Base-by-base conservation (phyloP, 2,797 vertebrate genomes). In the Eidolon dupreanum region DNA sequence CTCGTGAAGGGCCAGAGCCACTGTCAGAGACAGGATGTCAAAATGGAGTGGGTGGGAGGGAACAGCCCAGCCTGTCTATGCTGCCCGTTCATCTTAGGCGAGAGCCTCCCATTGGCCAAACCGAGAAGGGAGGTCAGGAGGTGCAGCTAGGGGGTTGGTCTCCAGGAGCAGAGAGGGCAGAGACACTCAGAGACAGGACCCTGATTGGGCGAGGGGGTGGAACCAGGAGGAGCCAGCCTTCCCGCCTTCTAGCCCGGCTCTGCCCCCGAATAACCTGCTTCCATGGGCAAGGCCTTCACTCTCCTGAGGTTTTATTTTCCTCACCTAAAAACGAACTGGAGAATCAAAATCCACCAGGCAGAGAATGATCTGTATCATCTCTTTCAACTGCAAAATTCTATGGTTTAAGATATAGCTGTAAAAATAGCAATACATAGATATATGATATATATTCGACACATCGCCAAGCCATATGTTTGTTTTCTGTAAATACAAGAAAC, bases 401-500 rank as follows among this genome's bases (percentile, higher is more conserved):
- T 19, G 24, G 49, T 31, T 92, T 71, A 41, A 38, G 36, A 89
- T n/a, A 38, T 0, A 90, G 77, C 53, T 82, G 73, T n/a, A 53
- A 71, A 90, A 65, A 55, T 19, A 78, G 49, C 79, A 68, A 92
- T 24, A 51, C 1, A 63, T 7, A 74, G 28, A 73, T 12, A n/a
- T 26, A 70, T 22, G 75, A 41, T 26, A 24, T 53, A 11, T n/a
- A 65, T 57, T 55, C 33, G 38, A 24, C 79, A 83, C 2, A 13
- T 68, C 16, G 24, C 74, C 16, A 20, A 75, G 83, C 96, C 97
- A 88, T 93, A 85, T 96, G 95, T 28, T 63, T 88, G 95, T 88
- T 97, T 97, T 93, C 94, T 46, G 43, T 92, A 97, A 97, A 94
- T 41, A 97, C 16, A n/a, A 2, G 49, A 68, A 41, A 41, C 46